Evolutionary conservation across 2,113 vertebrate genomes (phyloP).

Genomic region (Brachyhypopomus gauderio): DNA sequence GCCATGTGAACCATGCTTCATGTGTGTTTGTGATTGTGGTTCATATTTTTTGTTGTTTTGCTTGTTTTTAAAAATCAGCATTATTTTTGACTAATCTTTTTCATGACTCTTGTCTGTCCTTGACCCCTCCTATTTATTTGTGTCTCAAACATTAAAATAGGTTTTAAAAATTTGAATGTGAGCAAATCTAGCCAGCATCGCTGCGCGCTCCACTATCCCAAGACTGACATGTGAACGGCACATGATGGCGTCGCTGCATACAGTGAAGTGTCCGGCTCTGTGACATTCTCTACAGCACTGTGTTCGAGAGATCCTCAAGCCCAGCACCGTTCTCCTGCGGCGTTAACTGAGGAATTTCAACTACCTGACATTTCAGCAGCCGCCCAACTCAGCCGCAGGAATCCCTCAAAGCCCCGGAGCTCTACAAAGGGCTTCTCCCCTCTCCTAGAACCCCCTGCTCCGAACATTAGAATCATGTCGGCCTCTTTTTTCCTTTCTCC

Average conservation of each 20-base stretch:
- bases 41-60: neutral
- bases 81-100: neutral
- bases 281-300: conserved; percentile 28
- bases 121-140: neutral
- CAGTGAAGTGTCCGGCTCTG: neutral
- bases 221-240: neutral
- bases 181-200: neutral
- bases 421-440: conserved; percentile 30
- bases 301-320: conserved; percentile 14
- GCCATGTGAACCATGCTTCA: neutral
- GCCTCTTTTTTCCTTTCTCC: neutral
- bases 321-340: neutral
- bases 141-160: neutral
- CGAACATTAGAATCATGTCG: conserved; percentile 20
- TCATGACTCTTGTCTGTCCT: neutral
- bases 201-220: neutral
- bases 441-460: neutral
- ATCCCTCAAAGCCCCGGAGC: conserved; percentile 31
- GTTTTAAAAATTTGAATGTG: no score
- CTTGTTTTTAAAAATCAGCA: neutral
- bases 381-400: conserved; percentile 2
- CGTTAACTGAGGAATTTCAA: conserved; percentile 34
- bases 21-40: neutral
- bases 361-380: conserved; percentile 38
- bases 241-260: neutral